Evolutionary conservation across 1,140 invertebrate genomes (phyloP).

Genomic region (Nephotettix cincticeps): DNA sequence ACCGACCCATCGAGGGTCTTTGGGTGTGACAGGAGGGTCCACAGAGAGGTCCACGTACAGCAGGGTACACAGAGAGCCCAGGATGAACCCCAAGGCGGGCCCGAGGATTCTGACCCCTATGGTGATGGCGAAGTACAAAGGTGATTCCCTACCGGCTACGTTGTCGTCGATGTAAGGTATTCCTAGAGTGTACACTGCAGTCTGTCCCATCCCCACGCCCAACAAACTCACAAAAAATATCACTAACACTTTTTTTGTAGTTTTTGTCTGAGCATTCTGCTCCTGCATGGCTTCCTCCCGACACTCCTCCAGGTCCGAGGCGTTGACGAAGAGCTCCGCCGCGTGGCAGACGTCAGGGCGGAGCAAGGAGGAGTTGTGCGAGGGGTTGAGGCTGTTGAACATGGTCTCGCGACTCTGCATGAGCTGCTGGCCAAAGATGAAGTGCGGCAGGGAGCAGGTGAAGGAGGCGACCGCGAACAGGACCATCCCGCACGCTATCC

Average conservation of each 20-base stretch:
- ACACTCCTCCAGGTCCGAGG: slow-evolving; percentile 45
- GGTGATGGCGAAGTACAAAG: slow-evolving; percentile 91
- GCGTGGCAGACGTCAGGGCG: slow-evolving; percentile 21
- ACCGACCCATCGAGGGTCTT: slow-evolving; percentile 87
- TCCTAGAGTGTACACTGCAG: slow-evolving; percentile 88
- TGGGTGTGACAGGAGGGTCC: slow-evolving; percentile 73
- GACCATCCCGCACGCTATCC: slow-evolving; percentile 93
- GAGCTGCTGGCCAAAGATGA: slow-evolving; percentile 73
- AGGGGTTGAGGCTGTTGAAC: slow-evolving; percentile 47
- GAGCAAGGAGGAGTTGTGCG: slow-evolving; percentile 8
- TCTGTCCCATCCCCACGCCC: slow-evolving; percentile 90
- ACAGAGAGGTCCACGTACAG: slow-evolving; percentile 79
- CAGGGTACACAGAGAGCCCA: slow-evolving; percentile 87
- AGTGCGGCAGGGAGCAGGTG: slow-evolving; percentile 81
- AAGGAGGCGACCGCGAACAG: slow-evolving; percentile 85
- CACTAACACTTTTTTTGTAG: slow-evolving; percentile 73
- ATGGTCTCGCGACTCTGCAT: slow-evolving; percentile 62
- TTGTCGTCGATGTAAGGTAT: slow-evolving; percentile 95
- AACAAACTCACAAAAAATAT: slow-evolving; percentile 86
- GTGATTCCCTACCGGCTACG: slow-evolving; percentile 86
- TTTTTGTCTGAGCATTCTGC: slow-evolving; percentile 67
- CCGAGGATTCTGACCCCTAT: slow-evolving; percentile 90
- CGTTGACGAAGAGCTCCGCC: slow-evolving; percentile 28
- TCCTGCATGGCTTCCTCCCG: slow-evolving; percentile 57
- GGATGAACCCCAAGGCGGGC: slow-evolving; percentile 84